Evolutionary conservation across 2,113 vertebrate species (phyloP).

Genomic region (Melanotaenia duboulayi): DNA sequence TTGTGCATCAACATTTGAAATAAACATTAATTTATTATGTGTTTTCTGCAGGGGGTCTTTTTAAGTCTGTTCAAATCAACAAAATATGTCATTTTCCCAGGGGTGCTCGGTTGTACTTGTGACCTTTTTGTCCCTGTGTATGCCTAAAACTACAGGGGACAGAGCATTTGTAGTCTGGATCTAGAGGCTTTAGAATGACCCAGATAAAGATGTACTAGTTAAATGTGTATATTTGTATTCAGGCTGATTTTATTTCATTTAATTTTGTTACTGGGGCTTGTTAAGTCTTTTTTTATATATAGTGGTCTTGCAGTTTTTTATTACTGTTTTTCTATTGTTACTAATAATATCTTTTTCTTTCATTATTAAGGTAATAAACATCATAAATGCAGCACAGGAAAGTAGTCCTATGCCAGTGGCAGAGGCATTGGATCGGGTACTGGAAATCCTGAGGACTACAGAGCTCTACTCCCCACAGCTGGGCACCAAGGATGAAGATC

Average conservation of each 20-base stretch:
- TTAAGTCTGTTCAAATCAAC: constrained; percentile 7
- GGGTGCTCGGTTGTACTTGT: constrained; percentile 20
- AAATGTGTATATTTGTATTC: constrained; percentile 4
- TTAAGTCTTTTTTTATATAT: background rate
- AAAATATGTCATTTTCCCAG: background rate
- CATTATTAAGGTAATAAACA: constrained; percentile 90
- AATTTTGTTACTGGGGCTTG: background rate
- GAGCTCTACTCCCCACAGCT: constrained; percentile 97
- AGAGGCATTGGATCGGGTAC: constrained; percentile 94
- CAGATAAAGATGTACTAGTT: constrained; percentile 6
- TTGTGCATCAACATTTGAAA: background rate
- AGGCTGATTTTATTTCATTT: background rate
- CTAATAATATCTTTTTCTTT: background rate
- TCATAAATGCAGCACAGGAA: constrained; percentile 96
- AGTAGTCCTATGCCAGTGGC: constrained; percentile 93
- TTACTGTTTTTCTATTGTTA: background rate
- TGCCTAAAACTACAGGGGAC: constrained; percentile 4
- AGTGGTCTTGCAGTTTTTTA: background rate
- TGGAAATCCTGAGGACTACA: constrained; percentile 96
- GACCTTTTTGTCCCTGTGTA: constrained; percentile 9
- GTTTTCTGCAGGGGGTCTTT: background rate
- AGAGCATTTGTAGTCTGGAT: background rate
- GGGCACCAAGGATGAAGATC: constrained; percentile 93
- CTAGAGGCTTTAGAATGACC: constrained; percentile 28
- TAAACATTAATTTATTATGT: background rate